Conservation (phyloP, 2,888 invertebrate genomes). For the Uropetala carovei region DNA sequence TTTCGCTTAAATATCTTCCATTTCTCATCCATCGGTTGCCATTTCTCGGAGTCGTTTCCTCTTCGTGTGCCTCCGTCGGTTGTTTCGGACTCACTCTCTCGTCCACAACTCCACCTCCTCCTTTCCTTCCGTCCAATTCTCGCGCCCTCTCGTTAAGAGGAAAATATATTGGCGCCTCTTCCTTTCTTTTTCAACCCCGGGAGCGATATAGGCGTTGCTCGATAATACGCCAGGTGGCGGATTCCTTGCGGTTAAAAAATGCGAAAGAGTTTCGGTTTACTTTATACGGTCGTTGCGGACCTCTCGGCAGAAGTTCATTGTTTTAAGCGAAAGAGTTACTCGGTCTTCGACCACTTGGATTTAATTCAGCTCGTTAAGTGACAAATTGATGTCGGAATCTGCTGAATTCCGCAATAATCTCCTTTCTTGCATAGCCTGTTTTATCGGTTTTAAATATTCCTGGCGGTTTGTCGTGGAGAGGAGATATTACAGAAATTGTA, state of each 20-base stretch:
- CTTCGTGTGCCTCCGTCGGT: not conserved
- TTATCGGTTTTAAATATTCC: no score
- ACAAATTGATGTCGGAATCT: not conserved
- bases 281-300: not conserved
- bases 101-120: not conserved
- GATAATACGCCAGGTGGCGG: conserved; percentile 48
- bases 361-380: not conserved
- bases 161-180: not conserved
- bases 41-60: conserved; percentile 57
- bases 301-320: not conserved
- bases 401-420: not conserved
- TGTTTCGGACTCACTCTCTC: not conserved
- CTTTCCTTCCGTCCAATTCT: conserved; percentile 2
- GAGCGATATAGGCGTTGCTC: conserved; percentile 55
- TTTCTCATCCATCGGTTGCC: conserved; percentile 65
- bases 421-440: not conserved
- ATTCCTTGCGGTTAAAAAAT: not conserved
- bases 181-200: conserved; percentile 31
- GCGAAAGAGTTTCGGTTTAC: not conserved
- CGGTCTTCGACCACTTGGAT: not conserved
- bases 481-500: no score
- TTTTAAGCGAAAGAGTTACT: not conserved
- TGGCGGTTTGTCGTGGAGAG: no score
- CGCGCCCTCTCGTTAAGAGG: conserved; percentile 29
- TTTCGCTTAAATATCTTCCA: conserved; percentile 53